These are phyloP conservation scores for Bolinopsis microptera DNA, from an alignment of 37 sponge, comb jelly and placozoan species.

Conservation along the genomic window DNA sequence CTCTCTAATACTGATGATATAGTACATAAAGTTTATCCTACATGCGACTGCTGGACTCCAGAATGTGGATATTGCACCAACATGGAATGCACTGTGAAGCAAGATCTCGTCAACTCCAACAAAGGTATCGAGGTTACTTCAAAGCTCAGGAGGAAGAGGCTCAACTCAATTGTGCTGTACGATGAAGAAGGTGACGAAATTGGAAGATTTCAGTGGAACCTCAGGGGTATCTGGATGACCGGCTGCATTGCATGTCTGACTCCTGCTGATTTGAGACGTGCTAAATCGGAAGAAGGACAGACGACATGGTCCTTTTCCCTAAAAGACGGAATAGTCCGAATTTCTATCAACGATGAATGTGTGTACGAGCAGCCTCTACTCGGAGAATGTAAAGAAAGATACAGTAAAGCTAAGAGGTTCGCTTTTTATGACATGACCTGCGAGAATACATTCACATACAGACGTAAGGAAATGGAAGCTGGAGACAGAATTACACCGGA, in stretches of 20 bases:
- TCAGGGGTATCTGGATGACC: not conserved
- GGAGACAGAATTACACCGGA: not conserved
- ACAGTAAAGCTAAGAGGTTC: not conserved
- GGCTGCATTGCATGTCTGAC: not conserved
- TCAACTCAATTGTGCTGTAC: not conserved
- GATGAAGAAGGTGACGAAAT: not conserved
- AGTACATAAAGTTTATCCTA: not conserved
- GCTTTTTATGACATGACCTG: not conserved
- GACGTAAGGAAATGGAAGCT: not conserved
- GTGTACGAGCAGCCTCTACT: not conserved
- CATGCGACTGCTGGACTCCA: not conserved
- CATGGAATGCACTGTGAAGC: not conserved
- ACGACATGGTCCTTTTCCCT: not conserved
- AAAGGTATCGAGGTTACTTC: not conserved
- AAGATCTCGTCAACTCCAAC: not conserved
- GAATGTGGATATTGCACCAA: conserved; percentile 13
- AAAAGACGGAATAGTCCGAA: not conserved
- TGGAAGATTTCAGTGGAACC: not conserved
- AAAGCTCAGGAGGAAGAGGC: not conserved
- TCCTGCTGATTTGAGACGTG: not conserved
- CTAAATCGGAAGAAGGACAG: not conserved
- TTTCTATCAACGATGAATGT: not conserved
- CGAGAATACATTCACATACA: not conserved
- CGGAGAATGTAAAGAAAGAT: not conserved
- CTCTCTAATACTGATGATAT: not conserved